phyloP scores from a whole-genome alignment of 2,113 vertebrate species.

The Melanerpes aurifrons region DNA sequence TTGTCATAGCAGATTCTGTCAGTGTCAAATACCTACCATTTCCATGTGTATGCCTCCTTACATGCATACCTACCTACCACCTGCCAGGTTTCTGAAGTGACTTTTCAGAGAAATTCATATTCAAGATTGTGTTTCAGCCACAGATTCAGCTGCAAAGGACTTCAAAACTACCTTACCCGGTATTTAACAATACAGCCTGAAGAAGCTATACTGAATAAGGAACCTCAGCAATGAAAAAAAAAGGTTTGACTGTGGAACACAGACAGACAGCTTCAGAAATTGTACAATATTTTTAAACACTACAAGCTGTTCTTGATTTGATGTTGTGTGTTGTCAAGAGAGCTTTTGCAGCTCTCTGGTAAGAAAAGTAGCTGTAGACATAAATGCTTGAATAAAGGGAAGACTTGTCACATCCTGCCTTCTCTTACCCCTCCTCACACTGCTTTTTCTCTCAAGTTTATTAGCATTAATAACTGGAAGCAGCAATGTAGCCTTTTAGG shows the following conservation, averaged over 20 bases:
- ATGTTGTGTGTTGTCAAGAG: not conserved
- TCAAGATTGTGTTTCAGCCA: not conserved
- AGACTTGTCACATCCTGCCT: slow-evolving; percentile 25
- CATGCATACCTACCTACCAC: not conserved
- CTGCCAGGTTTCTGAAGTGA: not conserved
- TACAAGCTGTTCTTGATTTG: not conserved
- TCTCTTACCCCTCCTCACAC: slow-evolving; percentile 41
- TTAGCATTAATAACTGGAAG: slow-evolving; percentile 74
- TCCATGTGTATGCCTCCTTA: not conserved
- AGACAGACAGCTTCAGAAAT: not conserved
- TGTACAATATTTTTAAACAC: not conserved
- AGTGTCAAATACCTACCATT: not conserved
- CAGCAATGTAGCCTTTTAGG: slow-evolving; percentile 75
- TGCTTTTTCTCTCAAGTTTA: slow-evolving; percentile 64
- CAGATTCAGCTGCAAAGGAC: not conserved
- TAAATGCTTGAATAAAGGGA: slow-evolving; percentile 14
- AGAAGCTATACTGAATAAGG: not conserved
- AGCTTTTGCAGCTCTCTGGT: not conserved
- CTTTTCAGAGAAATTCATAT: not conserved
- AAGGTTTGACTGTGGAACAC: not conserved
- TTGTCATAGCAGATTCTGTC: not conserved
- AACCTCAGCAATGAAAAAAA: not conserved
- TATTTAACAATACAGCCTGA: slow-evolving; percentile 20
- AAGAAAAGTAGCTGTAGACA: not conserved
- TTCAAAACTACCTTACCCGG: not conserved